Evolutionary conservation across 2,888 invertebrate species (phyloP).

Genomic region (Pristionchus maxplancki): DNA sequence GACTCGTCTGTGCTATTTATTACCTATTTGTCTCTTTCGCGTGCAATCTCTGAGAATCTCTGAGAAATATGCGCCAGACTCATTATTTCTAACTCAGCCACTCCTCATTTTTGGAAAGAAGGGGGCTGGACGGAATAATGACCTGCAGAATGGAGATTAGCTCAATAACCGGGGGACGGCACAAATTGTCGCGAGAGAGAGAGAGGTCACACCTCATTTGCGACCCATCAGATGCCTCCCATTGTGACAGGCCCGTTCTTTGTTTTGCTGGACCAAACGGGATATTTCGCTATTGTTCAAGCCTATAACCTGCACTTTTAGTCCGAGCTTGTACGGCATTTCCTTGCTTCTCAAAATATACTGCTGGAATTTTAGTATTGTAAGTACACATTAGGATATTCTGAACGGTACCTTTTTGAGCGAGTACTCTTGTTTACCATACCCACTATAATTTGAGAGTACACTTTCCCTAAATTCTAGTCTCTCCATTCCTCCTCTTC

Average conservation of each 20-base stretch:
- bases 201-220: conserved; percentile 1
- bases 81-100: background rate
- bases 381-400: background rate
- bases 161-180: background rate
- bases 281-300: background rate
- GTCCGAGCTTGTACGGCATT: background rate
- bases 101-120: background rate
- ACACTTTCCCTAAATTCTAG: background rate
- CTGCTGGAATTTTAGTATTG: background rate
- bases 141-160: background rate
- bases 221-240: background rate
- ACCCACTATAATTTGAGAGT: background rate
- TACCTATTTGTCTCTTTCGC: background rate
- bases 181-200: background rate
- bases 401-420: background rate
- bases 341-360: background rate
- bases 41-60: background rate
- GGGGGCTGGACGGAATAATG: background rate
- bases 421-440: background rate
- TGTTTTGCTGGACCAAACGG: background rate
- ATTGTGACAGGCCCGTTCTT: background rate
- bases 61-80: background rate
- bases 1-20: background rate
- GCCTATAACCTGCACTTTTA: background rate
- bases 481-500: background rate